Conservation (phyloP, 2,113 vertebrate species). For the Calyptomena viridis region DNA sequence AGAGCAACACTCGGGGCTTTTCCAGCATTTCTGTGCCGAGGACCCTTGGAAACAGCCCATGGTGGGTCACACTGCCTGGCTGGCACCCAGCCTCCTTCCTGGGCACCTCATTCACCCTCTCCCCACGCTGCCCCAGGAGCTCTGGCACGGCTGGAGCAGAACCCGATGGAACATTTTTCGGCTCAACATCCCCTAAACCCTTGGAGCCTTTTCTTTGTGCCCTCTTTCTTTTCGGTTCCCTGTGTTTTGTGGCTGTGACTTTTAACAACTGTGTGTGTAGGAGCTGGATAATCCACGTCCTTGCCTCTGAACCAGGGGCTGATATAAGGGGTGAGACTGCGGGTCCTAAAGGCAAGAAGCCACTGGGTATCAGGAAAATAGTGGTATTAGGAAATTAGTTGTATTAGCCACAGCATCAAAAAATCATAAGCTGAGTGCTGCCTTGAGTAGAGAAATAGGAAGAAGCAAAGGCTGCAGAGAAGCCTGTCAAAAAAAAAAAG, state of each 20-base stretch:
- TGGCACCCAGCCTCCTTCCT: constrained; percentile 52
- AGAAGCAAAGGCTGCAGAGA: background rate
- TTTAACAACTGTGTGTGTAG: background rate
- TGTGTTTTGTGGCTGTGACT: background rate
- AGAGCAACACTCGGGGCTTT: background rate
- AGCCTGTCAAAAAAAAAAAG: background rate
- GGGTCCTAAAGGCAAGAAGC: background rate
- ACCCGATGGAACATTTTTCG: background rate
- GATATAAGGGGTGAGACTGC: background rate
- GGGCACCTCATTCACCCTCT: constrained; percentile 18
- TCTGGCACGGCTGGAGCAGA: background rate
- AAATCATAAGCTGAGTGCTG: background rate
- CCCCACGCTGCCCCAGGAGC: background rate
- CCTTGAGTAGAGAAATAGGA: background rate
- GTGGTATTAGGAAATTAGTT: background rate
- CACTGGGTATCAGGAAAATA: background rate
- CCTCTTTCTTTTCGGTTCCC: background rate
- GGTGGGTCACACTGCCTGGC: background rate
- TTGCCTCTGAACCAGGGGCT: background rate
- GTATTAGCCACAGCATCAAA: background rate
- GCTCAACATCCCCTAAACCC: constrained; percentile 29
- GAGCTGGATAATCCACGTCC: background rate
- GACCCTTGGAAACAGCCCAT: background rate
- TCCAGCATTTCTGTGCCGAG: background rate
- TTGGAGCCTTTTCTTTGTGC: constrained; percentile 29